Percentiles rank a stretch among this genome's conserved stretches.
Evolutionary conservation across 2,113 vertebrate species (phyloP).

Genomic region (Vimba vimba): DNA sequence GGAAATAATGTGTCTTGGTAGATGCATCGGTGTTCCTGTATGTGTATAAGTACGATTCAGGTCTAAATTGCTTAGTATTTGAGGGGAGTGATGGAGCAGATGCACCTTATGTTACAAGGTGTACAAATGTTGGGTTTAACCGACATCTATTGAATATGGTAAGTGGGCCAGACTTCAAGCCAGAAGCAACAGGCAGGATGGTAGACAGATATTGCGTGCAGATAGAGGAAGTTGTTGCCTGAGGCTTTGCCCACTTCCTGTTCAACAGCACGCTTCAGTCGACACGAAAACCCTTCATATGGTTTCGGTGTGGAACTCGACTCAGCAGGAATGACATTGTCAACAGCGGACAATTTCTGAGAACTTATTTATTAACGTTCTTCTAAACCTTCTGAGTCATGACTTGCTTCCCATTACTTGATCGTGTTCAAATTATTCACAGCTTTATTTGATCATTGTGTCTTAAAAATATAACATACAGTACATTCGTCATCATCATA

Average conservation of each 20-base stretch:
- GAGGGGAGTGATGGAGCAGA: neutral
- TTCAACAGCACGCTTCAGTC: constrained; percentile 42
- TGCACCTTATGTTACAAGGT: neutral
- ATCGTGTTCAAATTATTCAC: constrained; percentile 65
- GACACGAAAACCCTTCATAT: constrained; percentile 6
- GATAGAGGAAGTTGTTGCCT: constrained; percentile 37
- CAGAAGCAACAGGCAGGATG: neutral
- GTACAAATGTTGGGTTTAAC: neutral
- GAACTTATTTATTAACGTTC: neutral
- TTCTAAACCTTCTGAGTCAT: neutral
- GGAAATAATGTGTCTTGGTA: neutral
- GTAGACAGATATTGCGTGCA: neutral
- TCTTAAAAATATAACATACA: constrained; percentile 62
- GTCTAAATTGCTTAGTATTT: neutral
- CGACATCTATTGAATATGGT: neutral
- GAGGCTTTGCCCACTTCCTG: constrained; percentile 63
- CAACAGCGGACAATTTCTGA: neutral
- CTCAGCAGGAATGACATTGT: constrained; percentile 10
- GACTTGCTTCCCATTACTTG: neutral
- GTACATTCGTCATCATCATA: constrained; percentile 62
- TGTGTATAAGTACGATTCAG: neutral
- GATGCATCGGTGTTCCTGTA: neutral
- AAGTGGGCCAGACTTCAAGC: neutral
- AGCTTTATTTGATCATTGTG: constrained; percentile 77
- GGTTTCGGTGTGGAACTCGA: constrained; percentile 57